These are phyloP conservation scores for Microtus obscurus DNA, from an alignment of 2,797 vertebrate species.

Conservation along the genomic window DNA sequence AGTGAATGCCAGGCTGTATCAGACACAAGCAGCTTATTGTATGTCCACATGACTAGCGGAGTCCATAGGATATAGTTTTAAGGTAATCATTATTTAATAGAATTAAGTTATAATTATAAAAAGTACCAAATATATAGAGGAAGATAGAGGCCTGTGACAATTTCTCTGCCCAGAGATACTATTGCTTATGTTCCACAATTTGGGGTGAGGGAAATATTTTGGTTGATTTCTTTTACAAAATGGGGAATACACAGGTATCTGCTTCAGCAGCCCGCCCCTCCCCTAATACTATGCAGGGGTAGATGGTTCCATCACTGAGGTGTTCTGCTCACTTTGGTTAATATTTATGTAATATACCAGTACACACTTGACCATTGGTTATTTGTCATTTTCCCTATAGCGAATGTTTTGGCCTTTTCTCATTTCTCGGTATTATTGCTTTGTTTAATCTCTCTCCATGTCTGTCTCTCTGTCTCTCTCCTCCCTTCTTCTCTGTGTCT, in stretches of 20 bases:
- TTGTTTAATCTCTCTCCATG: background rate
- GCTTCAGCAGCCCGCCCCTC: background rate
- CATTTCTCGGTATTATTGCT: background rate
- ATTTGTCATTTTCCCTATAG: background rate
- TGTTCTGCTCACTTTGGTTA: background rate
- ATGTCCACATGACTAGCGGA: background rate
- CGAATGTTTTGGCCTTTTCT: conserved; percentile 1
- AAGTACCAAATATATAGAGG: conserved; percentile 5
- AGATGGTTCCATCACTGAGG: background rate
- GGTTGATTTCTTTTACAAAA: background rate
- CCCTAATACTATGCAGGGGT: too few species aligned
- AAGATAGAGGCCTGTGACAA: conserved; percentile 8
- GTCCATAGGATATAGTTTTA: background rate
- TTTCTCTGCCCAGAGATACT: background rate
- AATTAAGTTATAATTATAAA: background rate
- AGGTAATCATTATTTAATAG: background rate
- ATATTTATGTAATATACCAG: background rate
- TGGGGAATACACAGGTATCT: background rate
- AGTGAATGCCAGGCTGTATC: background rate
- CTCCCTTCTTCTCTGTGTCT: background rate
- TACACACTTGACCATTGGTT: background rate
- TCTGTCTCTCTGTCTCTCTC: background rate
- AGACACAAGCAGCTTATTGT: background rate
- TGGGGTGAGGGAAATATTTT: background rate
- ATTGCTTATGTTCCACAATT: background rate